Conservation (phyloP, 2,888 invertebrate species). For the Bembecia ichneumoniformis region DNA sequence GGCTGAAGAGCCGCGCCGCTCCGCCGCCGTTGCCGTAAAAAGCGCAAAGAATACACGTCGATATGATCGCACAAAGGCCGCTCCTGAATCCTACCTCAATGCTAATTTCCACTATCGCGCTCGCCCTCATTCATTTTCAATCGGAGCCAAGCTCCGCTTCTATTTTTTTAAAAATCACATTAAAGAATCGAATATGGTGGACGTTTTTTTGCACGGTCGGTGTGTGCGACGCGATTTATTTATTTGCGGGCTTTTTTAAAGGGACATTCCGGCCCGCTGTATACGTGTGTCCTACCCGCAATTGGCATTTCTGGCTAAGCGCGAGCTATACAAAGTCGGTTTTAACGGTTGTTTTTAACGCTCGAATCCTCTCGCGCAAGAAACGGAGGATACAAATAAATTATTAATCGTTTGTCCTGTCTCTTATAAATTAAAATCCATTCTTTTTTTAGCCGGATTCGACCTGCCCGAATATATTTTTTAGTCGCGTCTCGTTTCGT, state of each 20-base stretch:
- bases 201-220: slow-evolving; percentile 58
- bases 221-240: slow-evolving; percentile 71
- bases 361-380: slow-evolving; percentile 60
- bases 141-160: slow-evolving; percentile 64
- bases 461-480: slow-evolving; percentile 44
- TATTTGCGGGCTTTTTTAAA: slow-evolving; percentile 70
- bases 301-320: slow-evolving; percentile 71
- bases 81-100: slow-evolving; percentile 70
- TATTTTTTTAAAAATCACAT: slow-evolving; percentile 69
- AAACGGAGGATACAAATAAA: slow-evolving; percentile 70
- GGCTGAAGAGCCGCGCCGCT: slow-evolving; percentile 47
- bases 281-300: slow-evolving; percentile 72
- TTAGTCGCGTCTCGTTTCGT: slow-evolving; percentile 58
- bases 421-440: slow-evolving; percentile 72
- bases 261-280: slow-evolving; percentile 70
- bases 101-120: slow-evolving; percentile 74
- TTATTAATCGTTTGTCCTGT: slow-evolving; percentile 74
- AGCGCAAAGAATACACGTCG: slow-evolving; percentile 73
- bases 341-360: slow-evolving; percentile 73
- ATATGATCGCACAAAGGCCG: slow-evolving; percentile 73
- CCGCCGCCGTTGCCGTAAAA: slow-evolving; percentile 60
- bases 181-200: slow-evolving; percentile 72
- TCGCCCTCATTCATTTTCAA: slow-evolving; percentile 73
- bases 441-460: slow-evolving; percentile 58
- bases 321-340: slow-evolving; percentile 69